Evolutionary conservation across 2,797 vertebrate genomes (phyloP).

Genomic region (Enteromius thamalakanensis): DNA sequence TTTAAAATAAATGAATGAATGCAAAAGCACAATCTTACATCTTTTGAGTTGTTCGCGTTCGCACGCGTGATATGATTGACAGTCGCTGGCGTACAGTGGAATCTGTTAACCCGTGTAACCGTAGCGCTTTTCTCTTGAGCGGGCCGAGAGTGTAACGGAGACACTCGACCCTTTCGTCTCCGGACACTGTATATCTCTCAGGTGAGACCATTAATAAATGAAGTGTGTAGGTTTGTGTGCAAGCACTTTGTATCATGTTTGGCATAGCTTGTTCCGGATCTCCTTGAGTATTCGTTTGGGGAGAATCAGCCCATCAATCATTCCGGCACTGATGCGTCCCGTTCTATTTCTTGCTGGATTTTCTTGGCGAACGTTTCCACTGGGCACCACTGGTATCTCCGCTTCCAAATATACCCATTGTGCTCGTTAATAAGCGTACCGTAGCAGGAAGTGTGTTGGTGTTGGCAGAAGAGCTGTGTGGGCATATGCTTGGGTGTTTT

Average conservation of each 20-base stretch:
- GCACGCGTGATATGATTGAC: neutral
- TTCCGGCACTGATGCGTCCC: constrained; percentile 12
- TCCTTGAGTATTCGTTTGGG: neutral
- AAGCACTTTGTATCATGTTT: constrained; percentile 43
- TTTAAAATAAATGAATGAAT: neutral
- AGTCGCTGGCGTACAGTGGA: neutral
- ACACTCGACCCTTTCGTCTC: constrained; percentile 26
- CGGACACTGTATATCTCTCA: constrained; percentile 46
- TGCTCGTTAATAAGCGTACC: constrained; percentile 27
- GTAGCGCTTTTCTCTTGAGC: constrained; percentile 25
- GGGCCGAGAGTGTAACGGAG: constrained; percentile 43
- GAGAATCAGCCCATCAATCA: constrained; percentile 33
- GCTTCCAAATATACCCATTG: constrained; percentile 49
- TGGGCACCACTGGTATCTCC: constrained; percentile 48
- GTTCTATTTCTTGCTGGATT: constrained; percentile 49
- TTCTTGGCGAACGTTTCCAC: constrained; percentile 53
- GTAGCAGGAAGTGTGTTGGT: constrained; percentile 35
- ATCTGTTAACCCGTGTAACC: constrained; percentile 26
- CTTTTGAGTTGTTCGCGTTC: neutral
- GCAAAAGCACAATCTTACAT: neutral
- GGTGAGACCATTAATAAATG: constrained; percentile 55
- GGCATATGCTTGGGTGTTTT: constrained; percentile 22
- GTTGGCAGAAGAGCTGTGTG: constrained; percentile 45
- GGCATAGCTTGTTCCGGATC: constrained; percentile 20
- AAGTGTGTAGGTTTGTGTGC: constrained; percentile 45